A percentile compares a stretch with the other conserved stretches of the same genome.
Conservation (phyloP, 2,888 invertebrate genomes). For the Crocallis elinguaria region DNA sequence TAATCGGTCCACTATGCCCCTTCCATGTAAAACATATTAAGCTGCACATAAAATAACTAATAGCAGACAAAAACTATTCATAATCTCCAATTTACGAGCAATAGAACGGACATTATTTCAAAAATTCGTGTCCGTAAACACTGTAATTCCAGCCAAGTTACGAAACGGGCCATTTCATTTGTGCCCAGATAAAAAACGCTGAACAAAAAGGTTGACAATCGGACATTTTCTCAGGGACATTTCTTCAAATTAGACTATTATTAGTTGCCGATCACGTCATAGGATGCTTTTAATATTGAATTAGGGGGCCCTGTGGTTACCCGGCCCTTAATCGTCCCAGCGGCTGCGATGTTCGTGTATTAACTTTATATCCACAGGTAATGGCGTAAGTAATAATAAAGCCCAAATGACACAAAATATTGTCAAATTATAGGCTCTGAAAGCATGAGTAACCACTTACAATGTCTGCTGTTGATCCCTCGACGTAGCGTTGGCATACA, state of each 20-base stretch:
- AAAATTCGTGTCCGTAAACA: slow-evolving; percentile 59
- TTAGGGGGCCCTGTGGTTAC: slow-evolving; percentile 83
- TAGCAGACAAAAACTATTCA: slow-evolving; percentile 47
- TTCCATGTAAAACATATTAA: slow-evolving; percentile 29
- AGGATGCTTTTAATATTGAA: slow-evolving; percentile 85
- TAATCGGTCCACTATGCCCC: neutral
- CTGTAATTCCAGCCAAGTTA: slow-evolving; percentile 61
- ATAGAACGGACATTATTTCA: slow-evolving; percentile 54
- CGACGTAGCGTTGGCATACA: slow-evolving; percentile 61
- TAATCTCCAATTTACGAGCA: slow-evolving; percentile 53
- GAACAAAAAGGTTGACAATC: slow-evolving; percentile 78
- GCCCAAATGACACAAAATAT: slow-evolving; percentile 85
- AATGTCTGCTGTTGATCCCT: slow-evolving; percentile 74
- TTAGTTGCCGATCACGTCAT: slow-evolving; percentile 82
- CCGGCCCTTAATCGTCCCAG: slow-evolving; percentile 77
- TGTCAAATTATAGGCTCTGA: slow-evolving; percentile 84
- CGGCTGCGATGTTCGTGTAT: slow-evolving; percentile 71
- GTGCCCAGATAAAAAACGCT: slow-evolving; percentile 56
- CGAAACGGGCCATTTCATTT: slow-evolving; percentile 69
- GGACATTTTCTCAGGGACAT: slow-evolving; percentile 83
- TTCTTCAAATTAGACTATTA: slow-evolving; percentile 82
- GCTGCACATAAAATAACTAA: slow-evolving; percentile 42
- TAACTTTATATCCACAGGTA: slow-evolving; percentile 81
- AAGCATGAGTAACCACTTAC: slow-evolving; percentile 83
- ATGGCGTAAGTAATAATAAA: slow-evolving; percentile 84